Evolutionary conservation across 2,888 invertebrate species (phyloP), one percentile per base, ranked within the genome.

Genomic region (Drosophila anomalipes): DNA sequence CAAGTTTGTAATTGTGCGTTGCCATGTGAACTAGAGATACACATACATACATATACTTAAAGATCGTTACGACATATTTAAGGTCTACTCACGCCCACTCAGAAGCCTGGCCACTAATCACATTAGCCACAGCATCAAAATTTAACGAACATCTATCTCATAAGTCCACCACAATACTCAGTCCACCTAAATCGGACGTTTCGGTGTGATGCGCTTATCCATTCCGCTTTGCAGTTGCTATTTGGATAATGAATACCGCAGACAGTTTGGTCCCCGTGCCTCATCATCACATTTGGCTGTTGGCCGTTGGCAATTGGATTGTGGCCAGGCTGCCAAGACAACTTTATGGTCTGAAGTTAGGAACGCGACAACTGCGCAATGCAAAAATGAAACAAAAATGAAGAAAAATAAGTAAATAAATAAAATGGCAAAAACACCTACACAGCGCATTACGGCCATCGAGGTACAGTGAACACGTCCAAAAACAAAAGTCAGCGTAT

Each of bases 401-500:
- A 32, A 22, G 14, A 35, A 14, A 47, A 14, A 47, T 47, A 47
- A 47, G 7, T 22, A 22, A 14, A 47, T 47, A 47, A 47, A 16
- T 26, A 81, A 81, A 77, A 66, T 70, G 41, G 16, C 88, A 68
- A 77, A 88, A 77, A 88, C 85, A 83, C 90, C 85, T 82, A 72
- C 69, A 71, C 51, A 37, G 41, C 32, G 61, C 33, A 39, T 33
- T 49, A 56, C 19, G 22, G 77, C 56, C 26, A 37, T 54, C 26
- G 53, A 70, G 73, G 56, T 76, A 52, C 39, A 53, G 62, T 47
- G 72, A 76, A 70, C 74, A 73, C 77, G 69, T 74, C 75, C 62
- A 78, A 70, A 75, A 80, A 86, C 87, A 88, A 88, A 90, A 88
- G 87, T 88, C 91, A 84, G 78, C 89, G 87, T 86, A 88, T 88